Evolutionary conservation across 1,140 invertebrate species (phyloP).

Genomic region (Temnothorax longispinosus): DNA sequence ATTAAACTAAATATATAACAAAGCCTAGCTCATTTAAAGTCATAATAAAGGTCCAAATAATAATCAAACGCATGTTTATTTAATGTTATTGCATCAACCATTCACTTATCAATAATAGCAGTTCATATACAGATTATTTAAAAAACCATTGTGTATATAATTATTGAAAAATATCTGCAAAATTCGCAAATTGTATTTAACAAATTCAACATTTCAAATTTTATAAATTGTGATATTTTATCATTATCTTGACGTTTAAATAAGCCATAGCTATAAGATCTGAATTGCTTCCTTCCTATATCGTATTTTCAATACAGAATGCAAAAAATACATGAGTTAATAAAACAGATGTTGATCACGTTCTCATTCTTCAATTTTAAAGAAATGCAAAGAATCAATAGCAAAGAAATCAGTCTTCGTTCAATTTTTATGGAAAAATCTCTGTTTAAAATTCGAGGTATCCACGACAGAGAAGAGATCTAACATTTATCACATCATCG

Average conservation of each 20-base stretch:
- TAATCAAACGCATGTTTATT: background rate
- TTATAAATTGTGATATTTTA: background rate
- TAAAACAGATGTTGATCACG: no score
- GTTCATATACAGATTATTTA: background rate
- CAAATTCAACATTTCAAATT: background rate
- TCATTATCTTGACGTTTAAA: background rate
- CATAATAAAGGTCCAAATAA: background rate
- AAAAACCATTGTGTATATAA: background rate
- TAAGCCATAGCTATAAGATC: background rate
- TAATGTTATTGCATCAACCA: background rate
- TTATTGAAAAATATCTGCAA: background rate
- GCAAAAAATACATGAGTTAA: no score
- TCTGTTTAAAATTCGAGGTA: no score
- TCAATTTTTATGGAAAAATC: background rate
- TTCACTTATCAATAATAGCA: background rate
- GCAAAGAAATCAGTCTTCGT: background rate
- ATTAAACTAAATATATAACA: background rate
- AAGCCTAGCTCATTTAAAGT: background rate
- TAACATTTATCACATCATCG: no score
- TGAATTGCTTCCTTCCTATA: background rate
- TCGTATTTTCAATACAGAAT: no score
- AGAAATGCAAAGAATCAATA: background rate
- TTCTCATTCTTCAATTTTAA: no score
- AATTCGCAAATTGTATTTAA: background rate
- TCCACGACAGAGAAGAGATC: no score